Base-by-base conservation (phyloP, 2,888 invertebrate species). In the Eristalis arbustorum region DNA sequence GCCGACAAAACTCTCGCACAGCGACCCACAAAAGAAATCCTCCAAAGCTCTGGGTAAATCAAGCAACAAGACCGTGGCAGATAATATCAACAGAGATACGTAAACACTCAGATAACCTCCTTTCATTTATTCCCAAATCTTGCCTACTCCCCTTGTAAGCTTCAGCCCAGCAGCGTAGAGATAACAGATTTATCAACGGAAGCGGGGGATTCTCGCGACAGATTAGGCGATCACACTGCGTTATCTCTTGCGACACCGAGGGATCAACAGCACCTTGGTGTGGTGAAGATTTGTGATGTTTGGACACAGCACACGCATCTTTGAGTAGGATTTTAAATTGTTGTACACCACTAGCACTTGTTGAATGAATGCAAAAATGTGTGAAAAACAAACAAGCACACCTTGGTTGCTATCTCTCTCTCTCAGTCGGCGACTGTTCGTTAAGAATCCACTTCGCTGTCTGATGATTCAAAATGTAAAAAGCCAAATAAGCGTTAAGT, bases 401-500 rank as follows among this genome's bases (percentile, higher is more conserved):
- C 4, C 4, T 31, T 31, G 31, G 31, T 31, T 10, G 31, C 11
- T 56, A 25, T 22, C 22, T 14, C 22, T 42, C 18, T 49, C 8
- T 67, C 11, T 34, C 40, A 42, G 40, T 31, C 25, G 49, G 8
- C 5, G 5, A 6, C 40, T 28, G 18, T 61, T n/a, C 4, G 59
- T 64, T 56, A 57, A 68, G 69, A 77, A 77, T 82, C 71, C 78
- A 67, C 78, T 67, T 25, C n/a, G 1, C 23, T n/a, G 11, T 63
- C 61, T 74, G 42, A 74, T 49, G 68, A 68, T 66, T 75, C 63
- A 62, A 59, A 72, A 75, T 83, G 83, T 87, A 87, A 83, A 85
- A 87, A 87, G 87, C 87, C 87, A 87, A 87, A 87, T 87, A 87
- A 78, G 67, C 57, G 69, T 75, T 87, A 87, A 87, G 83, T 66